These are phyloP conservation scores for Umimayanthus kanabou DNA, from an alignment of 92 coral and sea anemone genomes.

Conservation along the genomic window DNA sequence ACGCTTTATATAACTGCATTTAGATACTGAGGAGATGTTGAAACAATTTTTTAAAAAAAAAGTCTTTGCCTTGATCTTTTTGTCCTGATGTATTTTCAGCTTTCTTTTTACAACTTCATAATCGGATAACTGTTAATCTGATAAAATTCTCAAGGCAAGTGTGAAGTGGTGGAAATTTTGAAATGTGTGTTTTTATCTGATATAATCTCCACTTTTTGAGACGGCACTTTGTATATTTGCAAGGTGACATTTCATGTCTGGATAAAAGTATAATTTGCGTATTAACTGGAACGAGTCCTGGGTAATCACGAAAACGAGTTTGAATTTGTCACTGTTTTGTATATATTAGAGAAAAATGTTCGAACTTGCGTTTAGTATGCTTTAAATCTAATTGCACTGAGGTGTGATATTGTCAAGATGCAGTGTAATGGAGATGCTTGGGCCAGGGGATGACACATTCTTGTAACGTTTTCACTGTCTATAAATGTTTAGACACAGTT, in stretches of 20 bases:
- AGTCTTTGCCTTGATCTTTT: not conserved
- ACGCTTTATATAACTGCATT: not conserved
- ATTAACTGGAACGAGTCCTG: not conserved
- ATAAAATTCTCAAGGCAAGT: no score
- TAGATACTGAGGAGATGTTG: no score
- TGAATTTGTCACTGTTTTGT: not conserved
- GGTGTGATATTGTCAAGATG: not conserved
- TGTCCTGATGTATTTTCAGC: not conserved
- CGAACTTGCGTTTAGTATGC: not conserved
- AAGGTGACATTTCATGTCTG: no score
- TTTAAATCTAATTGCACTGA: no score
- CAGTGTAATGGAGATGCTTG: not conserved
- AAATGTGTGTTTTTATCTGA: no score
- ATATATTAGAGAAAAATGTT: not conserved
- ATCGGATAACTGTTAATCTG: not conserved
- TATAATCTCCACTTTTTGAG: not conserved
- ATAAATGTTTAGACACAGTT: no score
- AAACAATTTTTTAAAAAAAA: no score
- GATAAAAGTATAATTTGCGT: no score
- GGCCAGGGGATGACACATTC: not conserved
- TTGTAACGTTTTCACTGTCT: no score
- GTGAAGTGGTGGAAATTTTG: not conserved
- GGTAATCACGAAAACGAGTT: not conserved
- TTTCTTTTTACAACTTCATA: not conserved
- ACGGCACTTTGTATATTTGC: not conserved